phyloP scores from a whole-genome alignment of 1,140 invertebrate genomes.

The Drosophila triauraria region DNA sequence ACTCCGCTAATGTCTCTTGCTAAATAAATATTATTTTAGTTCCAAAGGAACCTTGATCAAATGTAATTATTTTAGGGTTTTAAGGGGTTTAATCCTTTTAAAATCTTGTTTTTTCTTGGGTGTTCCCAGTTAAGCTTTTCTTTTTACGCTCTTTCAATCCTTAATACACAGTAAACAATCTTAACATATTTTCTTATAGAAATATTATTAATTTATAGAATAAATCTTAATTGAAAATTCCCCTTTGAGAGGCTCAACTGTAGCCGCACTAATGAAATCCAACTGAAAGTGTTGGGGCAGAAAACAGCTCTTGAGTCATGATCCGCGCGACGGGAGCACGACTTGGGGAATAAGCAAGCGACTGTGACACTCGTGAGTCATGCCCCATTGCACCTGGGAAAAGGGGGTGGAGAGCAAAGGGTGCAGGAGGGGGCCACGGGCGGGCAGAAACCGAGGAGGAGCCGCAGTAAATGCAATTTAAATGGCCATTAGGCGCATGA shows the following conservation, averaged over 20 bases:
- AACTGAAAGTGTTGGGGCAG: slow-evolving; percentile 33
- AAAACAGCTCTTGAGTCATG: slow-evolving; percentile 65
- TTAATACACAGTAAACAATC: no score
- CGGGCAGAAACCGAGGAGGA: slow-evolving; percentile 2
- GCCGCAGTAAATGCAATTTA: slow-evolving; percentile 61
- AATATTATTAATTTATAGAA: neutral
- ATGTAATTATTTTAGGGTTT: neutral
- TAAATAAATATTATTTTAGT: neutral
- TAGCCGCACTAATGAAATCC: slow-evolving; percentile 32
- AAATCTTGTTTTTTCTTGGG: neutral
- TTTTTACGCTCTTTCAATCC: neutral
- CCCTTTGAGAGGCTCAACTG: slow-evolving; percentile 5
- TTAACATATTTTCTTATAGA: neutral
- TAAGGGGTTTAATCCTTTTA: no score
- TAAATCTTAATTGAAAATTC: no score
- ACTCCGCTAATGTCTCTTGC: neutral
- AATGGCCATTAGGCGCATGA: slow-evolving; percentile 68
- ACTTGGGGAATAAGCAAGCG: slow-evolving; percentile 51
- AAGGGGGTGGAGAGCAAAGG: neutral
- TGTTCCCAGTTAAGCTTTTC: neutral
- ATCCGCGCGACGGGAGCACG: slow-evolving; percentile 27
- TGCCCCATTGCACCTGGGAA: slow-evolving; percentile 60
- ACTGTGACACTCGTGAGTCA: slow-evolving; percentile 70
- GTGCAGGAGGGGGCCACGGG: neutral
- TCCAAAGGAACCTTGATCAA: neutral